Evolutionary conservation across 1,140 invertebrate species (phyloP), one percentile per base, ranked within the genome.

Genomic region (Anastatus disparis): DNA sequence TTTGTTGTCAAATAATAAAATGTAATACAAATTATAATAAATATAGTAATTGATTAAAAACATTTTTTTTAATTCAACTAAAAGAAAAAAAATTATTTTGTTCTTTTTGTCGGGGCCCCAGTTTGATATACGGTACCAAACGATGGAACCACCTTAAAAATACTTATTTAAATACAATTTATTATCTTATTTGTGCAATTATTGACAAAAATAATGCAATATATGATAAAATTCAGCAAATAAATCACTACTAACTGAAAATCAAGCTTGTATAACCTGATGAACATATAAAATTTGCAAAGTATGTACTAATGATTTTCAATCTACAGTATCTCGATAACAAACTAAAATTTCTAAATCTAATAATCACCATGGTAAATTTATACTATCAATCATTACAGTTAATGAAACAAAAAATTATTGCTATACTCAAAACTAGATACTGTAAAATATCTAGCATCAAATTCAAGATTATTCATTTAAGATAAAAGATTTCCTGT

Each of bases 301-400:
- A 8, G 92, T 91, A 87, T 99, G 97, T 0, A 98, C 96, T 53
- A 99, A 87, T 0, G 95, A 90, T 85, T 97, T 97, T 9, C 97
- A 97, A 89, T 98, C 96, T 79, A 97, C 96, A 63, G 97, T 98
- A 87, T 99, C 97, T 84, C 93, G 94, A 80, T 99, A 97, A 82
- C 98, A 95, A 3, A 99, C 97, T 2, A 99, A 86, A 77, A 99
- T 94, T 76, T 97, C 94, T 72, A 99, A 94, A 81, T 98, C 95
- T 69, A 99, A 86, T 48, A 99, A 87, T 68, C 96, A 88, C 97
- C 97, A 99, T 0, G 97, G 97, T 63, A 98, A 91, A 77, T 90
- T 93, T 0, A 92, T 90, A 35, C 92, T 93, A 85, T 99, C 97
- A 17, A 97, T 96, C 93, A 99, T 97, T n/a, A 99, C 91, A 9